Evolutionary conservation across 35 echinoderm and acorn worm genomes (phyloP).

Genomic region (Lytechinus pictus): DNA sequence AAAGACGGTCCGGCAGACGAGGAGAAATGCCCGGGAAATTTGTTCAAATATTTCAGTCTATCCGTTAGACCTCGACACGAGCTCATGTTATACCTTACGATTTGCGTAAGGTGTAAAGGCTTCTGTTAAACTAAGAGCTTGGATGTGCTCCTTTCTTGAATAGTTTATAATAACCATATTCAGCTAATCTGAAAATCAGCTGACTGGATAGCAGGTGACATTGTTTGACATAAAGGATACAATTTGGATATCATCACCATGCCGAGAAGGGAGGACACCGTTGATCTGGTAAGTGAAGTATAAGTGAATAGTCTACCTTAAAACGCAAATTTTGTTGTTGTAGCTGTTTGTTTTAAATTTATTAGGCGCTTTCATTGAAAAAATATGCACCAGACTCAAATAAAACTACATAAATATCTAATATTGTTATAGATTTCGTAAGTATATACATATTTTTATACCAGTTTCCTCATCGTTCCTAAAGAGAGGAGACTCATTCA

Average conservation of each 20-base stretch:
- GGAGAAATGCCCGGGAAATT: not conserved
- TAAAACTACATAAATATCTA: too few species aligned
- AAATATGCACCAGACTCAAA: too few species aligned
- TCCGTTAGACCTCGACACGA: not conserved
- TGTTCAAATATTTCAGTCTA: not conserved
- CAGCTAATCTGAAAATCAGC: not conserved
- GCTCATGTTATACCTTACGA: not conserved
- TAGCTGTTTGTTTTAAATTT: too few species aligned
- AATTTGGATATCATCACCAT: not conserved
- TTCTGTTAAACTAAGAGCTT: not conserved
- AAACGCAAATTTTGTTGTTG: too few species aligned
- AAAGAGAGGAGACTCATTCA: too few species aligned
- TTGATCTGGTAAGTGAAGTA: not conserved
- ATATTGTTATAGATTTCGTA: too few species aligned
- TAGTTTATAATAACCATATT: not conserved
- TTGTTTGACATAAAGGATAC: not conserved
- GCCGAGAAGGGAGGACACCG: not conserved
- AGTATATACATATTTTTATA: too few species aligned
- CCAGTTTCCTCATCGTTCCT: too few species aligned
- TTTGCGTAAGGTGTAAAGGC: not conserved
- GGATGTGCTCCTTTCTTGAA: not conserved
- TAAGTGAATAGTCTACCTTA: too few species aligned
- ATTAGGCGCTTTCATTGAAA: too few species aligned
- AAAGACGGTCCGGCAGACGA: not conserved
- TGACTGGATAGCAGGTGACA: not conserved